Conservation (phyloP, 1,140 invertebrate species). For the Popillia japonica region DNA sequence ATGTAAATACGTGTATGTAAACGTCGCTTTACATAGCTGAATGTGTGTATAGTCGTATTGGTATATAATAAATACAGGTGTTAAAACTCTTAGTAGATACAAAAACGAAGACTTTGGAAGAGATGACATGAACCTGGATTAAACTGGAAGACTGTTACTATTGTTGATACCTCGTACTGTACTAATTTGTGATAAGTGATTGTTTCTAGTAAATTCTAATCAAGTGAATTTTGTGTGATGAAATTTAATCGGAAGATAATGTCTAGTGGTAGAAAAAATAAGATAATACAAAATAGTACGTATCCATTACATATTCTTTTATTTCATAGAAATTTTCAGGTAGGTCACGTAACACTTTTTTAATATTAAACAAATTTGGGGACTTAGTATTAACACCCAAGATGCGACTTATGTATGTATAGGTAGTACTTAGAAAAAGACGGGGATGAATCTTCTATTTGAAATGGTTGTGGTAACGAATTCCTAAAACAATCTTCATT, state of each 20-base stretch:
- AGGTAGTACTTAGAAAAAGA: too few relatives aligned
- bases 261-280: neutral
- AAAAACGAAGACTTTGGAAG: neutral
- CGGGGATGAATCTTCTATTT: too few relatives aligned
- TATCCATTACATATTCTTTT: neutral
- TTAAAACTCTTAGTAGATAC: conserved; percentile 6
- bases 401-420: too few relatives aligned
- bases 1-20: conserved; percentile 23
- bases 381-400: too few relatives aligned
- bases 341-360: too few relatives aligned
- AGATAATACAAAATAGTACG: neutral
- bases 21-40: neutral
- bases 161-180: neutral
- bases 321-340: too few relatives aligned
- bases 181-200: neutral
- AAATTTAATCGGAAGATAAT: neutral
- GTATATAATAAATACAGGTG: conserved; percentile 25
- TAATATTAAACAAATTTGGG: too few relatives aligned
- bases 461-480: too few relatives aligned
- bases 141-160: neutral
- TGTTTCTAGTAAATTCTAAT: neutral
- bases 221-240: neutral
- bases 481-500: too few relatives aligned
- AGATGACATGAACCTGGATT: neutral
- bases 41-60: neutral